Base-by-base conservation (phyloP, 2,797 vertebrate species). In the Sebastolobus alascanus region DNA sequence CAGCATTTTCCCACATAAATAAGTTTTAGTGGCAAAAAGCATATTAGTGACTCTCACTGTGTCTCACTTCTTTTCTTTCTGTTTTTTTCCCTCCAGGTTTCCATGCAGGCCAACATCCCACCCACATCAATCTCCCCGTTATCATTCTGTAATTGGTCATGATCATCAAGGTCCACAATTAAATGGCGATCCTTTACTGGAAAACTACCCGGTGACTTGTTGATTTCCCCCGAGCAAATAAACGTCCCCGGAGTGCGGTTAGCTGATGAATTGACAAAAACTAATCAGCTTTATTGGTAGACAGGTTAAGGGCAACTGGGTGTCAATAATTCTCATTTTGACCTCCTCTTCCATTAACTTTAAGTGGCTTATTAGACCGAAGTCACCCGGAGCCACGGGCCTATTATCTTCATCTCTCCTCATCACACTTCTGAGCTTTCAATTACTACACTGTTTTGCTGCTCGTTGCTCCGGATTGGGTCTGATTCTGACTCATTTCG, bases 201-300 rank as follows among this genome's bases (percentile, higher is more conserved):
- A 93, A 93, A 94, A 94, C 95, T 93, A 95, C 92, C 91, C 93
- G 90, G 93, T 96, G 97, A 98, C 97, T 97, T 97, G 97, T 97
- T 98, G 97, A 98, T 99, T 99, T 97, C 97, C 97, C 97, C 94
- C 87, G 97, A 97, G 98, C 97, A 97, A 97, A 97, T 96, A 96
- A 93, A 96, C 94, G 96, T 96, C 96, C 95, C 93, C 75, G 79
- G 92, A 93, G 96, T 94, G 93, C 84, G 96, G 95, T 95, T 93
- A 93, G 96, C 96, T 98, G 98, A 99, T 98, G 97, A 96, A 99
- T 98, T 96, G 97, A 97, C 96, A 94, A 97, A 98, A 98, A 96
- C 97, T 97, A 98, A 99, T 99, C 98, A 97, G 97, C 97, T 98
- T 99, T 98, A 99, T 98, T 98, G 97, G 97, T 96, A 97, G 97